Evolutionary conservation across 1,140 invertebrate genomes (phyloP).

Genomic region (Danaus plexippus): DNA sequence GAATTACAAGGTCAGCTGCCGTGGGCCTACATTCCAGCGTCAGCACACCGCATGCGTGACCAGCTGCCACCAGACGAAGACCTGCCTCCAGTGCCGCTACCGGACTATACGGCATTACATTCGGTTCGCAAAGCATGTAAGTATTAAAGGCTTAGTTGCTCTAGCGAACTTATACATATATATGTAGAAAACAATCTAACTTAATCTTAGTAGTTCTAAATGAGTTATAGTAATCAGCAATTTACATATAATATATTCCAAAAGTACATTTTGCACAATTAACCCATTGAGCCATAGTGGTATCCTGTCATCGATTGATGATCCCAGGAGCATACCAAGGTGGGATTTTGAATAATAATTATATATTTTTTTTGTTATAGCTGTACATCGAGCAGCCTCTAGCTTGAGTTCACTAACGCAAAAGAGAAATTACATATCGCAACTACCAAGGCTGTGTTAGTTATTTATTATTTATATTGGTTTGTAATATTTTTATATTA

Average conservation of each 20-base stretch:
- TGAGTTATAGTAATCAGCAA: too few species aligned
- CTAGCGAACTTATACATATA: too few species aligned
- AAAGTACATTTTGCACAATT: too few species aligned
- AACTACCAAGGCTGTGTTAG: conserved; percentile 37
- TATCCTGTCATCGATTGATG: too few species aligned
- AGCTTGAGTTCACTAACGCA: conserved; percentile 45
- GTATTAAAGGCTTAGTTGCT: conserved; percentile 9
- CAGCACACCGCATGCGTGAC: conserved; percentile 44
- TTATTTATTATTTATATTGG: conserved; percentile 13
- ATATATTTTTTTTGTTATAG: conserved; percentile 24
- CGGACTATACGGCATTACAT: conserved; percentile 47
- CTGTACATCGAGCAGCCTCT: conserved; percentile 45
- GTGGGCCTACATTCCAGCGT: conserved; percentile 49
- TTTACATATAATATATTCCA: too few species aligned
- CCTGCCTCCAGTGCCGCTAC: conserved; percentile 50
- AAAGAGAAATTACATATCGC: conserved; percentile 29
- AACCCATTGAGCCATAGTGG: too few species aligned
- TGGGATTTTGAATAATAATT: too few species aligned
- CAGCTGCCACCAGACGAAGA: conserved; percentile 54
- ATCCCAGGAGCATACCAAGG: too few species aligned
- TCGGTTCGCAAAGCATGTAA: conserved; percentile 49
- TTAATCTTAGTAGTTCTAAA: too few species aligned
- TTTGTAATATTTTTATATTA: too few species aligned
- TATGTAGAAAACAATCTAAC: too few species aligned
- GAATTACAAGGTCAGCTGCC: conserved; percentile 50